Conservation (phyloP, 2,797 vertebrate genomes). For the Schizopygopsis malacanthus region DNA sequence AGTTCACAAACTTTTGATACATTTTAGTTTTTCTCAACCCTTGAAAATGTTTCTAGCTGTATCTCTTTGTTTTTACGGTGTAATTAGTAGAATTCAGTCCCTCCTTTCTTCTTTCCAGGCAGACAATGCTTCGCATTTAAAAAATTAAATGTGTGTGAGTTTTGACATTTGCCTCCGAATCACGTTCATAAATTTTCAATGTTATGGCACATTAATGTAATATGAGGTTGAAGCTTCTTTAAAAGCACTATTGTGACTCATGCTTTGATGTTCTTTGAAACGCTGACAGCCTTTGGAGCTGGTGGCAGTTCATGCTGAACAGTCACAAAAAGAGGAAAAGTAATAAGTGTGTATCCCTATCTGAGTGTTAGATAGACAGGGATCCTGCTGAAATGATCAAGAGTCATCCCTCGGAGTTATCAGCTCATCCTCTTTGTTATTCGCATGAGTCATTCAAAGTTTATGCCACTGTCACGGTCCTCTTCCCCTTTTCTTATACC, state of each 20-base stretch:
- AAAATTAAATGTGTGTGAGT: background rate
- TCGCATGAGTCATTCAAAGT: constrained; percentile 1
- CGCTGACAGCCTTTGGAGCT: constrained; percentile 34
- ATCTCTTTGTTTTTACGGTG: background rate
- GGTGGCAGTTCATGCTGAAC: constrained; percentile 52
- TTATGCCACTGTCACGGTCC: background rate
- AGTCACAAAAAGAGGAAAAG: constrained; percentile 52
- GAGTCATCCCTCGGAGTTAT: constrained; percentile 17
- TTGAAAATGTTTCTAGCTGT: background rate
- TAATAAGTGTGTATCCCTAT: constrained; percentile 31
- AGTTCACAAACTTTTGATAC: background rate
- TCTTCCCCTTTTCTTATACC: background rate
- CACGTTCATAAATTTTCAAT: constrained; percentile 25
- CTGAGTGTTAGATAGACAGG: constrained; percentile 7
- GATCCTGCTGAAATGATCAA: constrained; percentile 29
- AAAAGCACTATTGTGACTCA: constrained; percentile 50
- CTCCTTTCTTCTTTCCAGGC: background rate
- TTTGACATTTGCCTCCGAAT: constrained; percentile 10
- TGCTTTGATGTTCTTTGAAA: constrained; percentile 63
- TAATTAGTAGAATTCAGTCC: background rate
- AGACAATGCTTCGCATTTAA: background rate
- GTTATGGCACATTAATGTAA: constrained; percentile 34
- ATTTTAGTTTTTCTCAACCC: background rate
- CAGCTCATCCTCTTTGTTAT: constrained; percentile 24
- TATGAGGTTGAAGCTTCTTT: constrained; percentile 46